Base-by-base conservation (phyloP, 1,140 invertebrate species). In the Drosophila pallidifrons region DNA sequence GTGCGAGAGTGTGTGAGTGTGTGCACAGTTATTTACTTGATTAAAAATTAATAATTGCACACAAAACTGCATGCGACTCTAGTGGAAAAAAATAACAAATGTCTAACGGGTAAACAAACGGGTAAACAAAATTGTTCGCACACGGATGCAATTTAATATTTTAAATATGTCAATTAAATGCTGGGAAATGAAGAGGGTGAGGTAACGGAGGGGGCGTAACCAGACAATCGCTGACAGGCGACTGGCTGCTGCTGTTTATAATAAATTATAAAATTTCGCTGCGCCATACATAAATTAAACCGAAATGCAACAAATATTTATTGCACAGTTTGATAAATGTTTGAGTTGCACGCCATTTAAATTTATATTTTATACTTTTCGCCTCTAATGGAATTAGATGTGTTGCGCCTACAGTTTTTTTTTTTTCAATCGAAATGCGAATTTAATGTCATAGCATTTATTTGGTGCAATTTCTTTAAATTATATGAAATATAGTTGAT, bases 121-220 rank as follows among this genome's bases (percentile, higher is more conserved):
- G n/a, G n/a, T n/a, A n/a, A 49, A 38, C 35, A 10, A 69, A 69
- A 73, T 73, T 78, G 4, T 79, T 16, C 69, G 89, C 85, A 73
- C 67, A 76, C 82, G 82, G 82, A 89, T 91, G 85, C 85, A 87
- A 78, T 89, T 87, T 91, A 87, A 91, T 91, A 90, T 87, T 89
- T 91, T 89, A 81, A 91, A 91, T 89, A 82, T 91, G 89, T 83
- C 90, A 86, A 89, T 88, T 88, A 88, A 81, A 79, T 46, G 71
- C 15, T 13, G 5, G 15, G 20, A 8, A 6, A 3, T 10, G 3
- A 25, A 10, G 35, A 8, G 30, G 16, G 35, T 2, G 7, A 43
- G 38, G 20, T 35, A 45, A 10, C 7, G 10, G 1, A 6, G 57
- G 59, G 58, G 28, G 28, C n/a, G 49, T 32, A 20, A 41, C 45